Conservation (phyloP, 1,140 invertebrate species). For the Meteorus sp. region DNA sequence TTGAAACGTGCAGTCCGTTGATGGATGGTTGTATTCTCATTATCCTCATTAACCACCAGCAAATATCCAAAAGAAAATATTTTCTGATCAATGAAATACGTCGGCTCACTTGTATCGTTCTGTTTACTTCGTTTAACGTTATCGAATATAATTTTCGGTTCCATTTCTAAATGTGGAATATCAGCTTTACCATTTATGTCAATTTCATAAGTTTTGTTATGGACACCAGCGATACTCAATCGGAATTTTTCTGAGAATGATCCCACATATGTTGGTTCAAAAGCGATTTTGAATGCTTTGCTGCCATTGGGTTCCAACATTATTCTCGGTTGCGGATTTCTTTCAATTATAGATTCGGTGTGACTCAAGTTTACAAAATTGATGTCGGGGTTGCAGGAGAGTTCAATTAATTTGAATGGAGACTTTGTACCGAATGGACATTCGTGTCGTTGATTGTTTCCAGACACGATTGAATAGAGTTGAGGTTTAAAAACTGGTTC, state of each 20-base stretch:
- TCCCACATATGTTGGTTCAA: conserved; percentile 34
- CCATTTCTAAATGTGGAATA: conserved; percentile 39
- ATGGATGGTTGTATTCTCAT: conserved; percentile 11
- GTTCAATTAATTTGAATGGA: neutral
- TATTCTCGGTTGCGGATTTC: conserved; percentile 35
- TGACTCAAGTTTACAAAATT: neutral
- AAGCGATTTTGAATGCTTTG: conserved; percentile 36
- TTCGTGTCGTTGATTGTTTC: neutral
- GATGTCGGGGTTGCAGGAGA: neutral
- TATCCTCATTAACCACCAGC: conserved; percentile 29
- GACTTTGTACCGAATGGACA: neutral
- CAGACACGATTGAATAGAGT: neutral
- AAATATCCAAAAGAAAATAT: conserved; percentile 45
- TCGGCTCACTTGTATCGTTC: conserved; percentile 34
- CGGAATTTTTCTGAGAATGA: conserved; percentile 32
- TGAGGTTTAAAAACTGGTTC: neutral
- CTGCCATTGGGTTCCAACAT: conserved; percentile 37
- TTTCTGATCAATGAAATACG: conserved; percentile 37
- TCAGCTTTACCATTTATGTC: conserved; percentile 33
- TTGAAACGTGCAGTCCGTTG: conserved; percentile 28
- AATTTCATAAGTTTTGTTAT: conserved; percentile 32
- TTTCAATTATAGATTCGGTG: conserved; percentile 23
- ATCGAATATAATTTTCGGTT: conserved; percentile 38
- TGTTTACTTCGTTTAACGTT: no score
- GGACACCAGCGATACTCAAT: conserved; percentile 31